Evolutionary conservation across 2,797 vertebrate species (phyloP).

Genomic region (Aldrovandia affinis): DNA sequence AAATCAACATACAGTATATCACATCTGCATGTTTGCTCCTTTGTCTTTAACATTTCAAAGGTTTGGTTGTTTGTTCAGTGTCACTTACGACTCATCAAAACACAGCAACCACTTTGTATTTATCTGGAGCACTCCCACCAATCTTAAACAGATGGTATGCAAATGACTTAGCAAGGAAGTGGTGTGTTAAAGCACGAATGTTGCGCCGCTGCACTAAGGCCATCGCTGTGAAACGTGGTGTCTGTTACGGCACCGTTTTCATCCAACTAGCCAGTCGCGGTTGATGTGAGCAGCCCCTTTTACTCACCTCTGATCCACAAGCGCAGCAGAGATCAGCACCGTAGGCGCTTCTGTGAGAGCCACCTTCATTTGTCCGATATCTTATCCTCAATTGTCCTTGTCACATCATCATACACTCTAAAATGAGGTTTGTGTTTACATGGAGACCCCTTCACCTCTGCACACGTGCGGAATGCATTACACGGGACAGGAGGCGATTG

Average conservation of each 20-base stretch:
- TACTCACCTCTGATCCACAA: not conserved
- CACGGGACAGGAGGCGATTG: not conserved
- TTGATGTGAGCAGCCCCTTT: not conserved
- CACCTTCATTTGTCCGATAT: constrained; percentile 5
- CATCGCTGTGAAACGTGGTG: not conserved
- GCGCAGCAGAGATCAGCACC: not conserved
- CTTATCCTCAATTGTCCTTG: constrained; percentile 26
- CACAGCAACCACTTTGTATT: not conserved
- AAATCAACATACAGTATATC: not conserved
- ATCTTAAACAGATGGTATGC: not conserved
- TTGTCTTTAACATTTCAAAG: not conserved
- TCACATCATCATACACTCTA: constrained; percentile 22
- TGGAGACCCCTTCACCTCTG: constrained; percentile 36
- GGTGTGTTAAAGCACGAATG: not conserved
- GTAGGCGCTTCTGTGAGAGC: not conserved
- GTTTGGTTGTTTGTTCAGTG: not conserved
- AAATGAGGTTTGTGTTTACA: constrained; percentile 31
- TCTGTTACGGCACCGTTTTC: not conserved
- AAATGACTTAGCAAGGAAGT: not conserved
- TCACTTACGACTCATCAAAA: not conserved
- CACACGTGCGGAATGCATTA: constrained; percentile 21
- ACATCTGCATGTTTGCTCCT: not conserved
- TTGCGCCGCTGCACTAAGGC: not conserved
- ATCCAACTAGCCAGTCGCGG: not conserved
- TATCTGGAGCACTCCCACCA: not conserved